A percentile compares a stretch with the other conserved stretches of the same genome.
These are phyloP conservation scores for Tenualosa ilisha DNA, from an alignment of 2,797 vertebrate species.

Conservation along the genomic window DNA sequence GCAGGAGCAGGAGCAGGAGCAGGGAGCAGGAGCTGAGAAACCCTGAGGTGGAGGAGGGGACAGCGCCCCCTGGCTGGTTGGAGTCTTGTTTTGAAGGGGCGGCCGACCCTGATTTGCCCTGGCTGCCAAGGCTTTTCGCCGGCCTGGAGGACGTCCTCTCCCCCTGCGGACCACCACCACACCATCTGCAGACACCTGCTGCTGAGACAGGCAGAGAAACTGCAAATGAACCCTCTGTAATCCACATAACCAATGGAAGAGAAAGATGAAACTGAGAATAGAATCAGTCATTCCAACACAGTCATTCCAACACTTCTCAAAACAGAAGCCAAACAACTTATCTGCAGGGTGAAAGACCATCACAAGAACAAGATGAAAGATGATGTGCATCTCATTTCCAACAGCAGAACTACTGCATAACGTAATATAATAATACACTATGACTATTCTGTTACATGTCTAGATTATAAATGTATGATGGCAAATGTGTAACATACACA, in stretches of 20 bases:
- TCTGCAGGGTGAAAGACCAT: too few relatives aligned
- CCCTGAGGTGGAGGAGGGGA: conserved; percentile 48
- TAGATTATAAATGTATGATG: too few relatives aligned
- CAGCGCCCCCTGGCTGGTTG: not conserved
- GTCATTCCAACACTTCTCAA: too few relatives aligned
- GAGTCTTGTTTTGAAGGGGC: conserved; percentile 43
- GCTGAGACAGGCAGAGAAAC: conserved; percentile 16
- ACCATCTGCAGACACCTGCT: conserved; percentile 55
- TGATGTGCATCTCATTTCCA: too few relatives aligned
- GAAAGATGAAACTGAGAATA: too few relatives aligned
- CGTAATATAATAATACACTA: too few relatives aligned
- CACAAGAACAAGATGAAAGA: too few relatives aligned
- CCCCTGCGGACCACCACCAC: conserved; percentile 62
- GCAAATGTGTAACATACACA: too few relatives aligned
- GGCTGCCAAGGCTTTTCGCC: conserved; percentile 58
- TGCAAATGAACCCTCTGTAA: not conserved
- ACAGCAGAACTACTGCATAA: too few relatives aligned
- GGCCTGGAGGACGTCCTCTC: conserved; percentile 74
- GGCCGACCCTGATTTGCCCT: conserved; percentile 58
- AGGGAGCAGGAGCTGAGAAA: not conserved
- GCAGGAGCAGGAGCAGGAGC: not conserved
- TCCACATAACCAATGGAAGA: not conserved
- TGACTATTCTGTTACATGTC: too few relatives aligned
- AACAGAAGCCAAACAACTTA: too few relatives aligned
- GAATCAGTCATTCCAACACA: too few relatives aligned